Evolutionary conservation across 2,797 vertebrate genomes (phyloP).

Genomic region (Taeniopygia guttata): DNA sequence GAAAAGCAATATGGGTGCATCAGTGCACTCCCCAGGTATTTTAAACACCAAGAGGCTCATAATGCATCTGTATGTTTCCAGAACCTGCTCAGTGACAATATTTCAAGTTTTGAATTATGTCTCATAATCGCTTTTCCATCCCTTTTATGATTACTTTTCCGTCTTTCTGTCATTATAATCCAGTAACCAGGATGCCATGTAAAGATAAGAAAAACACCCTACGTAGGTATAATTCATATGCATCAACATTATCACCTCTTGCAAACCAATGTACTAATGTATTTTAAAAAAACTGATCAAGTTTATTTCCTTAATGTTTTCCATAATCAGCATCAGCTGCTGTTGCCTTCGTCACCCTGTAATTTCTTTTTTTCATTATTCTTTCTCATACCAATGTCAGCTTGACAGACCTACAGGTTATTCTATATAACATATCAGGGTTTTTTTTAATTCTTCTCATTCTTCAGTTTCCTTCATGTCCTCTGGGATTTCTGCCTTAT

Average conservation of each 20-base stretch:
- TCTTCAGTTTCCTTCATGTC: neutral
- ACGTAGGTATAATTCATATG: neutral
- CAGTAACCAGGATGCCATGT: neutral
- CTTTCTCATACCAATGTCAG: neutral
- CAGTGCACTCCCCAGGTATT: neutral
- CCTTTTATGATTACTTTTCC: neutral
- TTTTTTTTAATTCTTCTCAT: neutral
- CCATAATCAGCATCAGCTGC: neutral
- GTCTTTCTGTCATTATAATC: neutral
- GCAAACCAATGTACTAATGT: neutral
- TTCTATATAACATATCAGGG: neutral
- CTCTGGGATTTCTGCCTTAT: neutral
- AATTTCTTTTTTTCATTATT: neutral
- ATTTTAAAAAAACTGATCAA: neutral
- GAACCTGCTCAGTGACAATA: neutral
- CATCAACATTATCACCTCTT: neutral
- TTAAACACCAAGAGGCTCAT: neutral
- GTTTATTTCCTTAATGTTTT: neutral
- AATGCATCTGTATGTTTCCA: neutral
- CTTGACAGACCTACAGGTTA: neutral
- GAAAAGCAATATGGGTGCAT: neutral
- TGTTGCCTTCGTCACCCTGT: neutral
- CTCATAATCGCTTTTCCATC: neutral
- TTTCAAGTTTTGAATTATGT: neutral
- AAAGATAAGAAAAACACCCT: neutral